phyloP scores from a whole-genome alignment of 2,888 invertebrate genomes.

The Xestia c-nigrum region DNA sequence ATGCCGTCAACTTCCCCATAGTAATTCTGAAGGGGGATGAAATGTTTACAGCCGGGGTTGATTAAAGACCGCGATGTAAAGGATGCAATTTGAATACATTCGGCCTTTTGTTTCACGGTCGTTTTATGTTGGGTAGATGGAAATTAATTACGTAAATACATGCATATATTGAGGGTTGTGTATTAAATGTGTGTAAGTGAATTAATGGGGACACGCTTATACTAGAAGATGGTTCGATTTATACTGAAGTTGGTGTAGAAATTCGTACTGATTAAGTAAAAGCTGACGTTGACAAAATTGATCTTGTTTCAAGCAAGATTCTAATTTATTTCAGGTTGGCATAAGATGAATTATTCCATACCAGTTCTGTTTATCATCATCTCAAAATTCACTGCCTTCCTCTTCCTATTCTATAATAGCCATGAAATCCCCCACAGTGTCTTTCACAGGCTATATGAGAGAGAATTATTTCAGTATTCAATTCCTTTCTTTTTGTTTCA shows the following conservation, averaged over 20 bases:
- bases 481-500: constrained; percentile 27
- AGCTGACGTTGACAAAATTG: background rate
- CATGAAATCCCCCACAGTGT: background rate
- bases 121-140: constrained; percentile 42
- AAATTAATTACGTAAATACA: constrained; percentile 38
- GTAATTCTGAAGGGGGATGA: constrained; percentile 51
- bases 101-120: constrained; percentile 45
- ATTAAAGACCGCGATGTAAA: constrained; percentile 49
- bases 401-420: background rate
- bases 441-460: background rate
- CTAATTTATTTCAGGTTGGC: background rate
- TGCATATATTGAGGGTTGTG: constrained; percentile 12
- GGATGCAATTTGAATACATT: constrained; percentile 63
- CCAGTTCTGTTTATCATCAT: background rate
- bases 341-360: background rate
- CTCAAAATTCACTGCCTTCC: background rate
- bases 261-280: background rate
- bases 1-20: constrained; percentile 25
- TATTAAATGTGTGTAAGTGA: constrained; percentile 14
- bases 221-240: background rate
- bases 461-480: constrained; percentile 3
- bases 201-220: constrained; percentile 3
- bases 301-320: background rate
- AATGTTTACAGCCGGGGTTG: constrained; percentile 51
- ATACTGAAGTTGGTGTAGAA: background rate